Percentiles rank a stretch among this genome's conserved stretches.
phyloP scores from a whole-genome alignment of 2,797 vertebrate species.

The Spinus pinus region DNA sequence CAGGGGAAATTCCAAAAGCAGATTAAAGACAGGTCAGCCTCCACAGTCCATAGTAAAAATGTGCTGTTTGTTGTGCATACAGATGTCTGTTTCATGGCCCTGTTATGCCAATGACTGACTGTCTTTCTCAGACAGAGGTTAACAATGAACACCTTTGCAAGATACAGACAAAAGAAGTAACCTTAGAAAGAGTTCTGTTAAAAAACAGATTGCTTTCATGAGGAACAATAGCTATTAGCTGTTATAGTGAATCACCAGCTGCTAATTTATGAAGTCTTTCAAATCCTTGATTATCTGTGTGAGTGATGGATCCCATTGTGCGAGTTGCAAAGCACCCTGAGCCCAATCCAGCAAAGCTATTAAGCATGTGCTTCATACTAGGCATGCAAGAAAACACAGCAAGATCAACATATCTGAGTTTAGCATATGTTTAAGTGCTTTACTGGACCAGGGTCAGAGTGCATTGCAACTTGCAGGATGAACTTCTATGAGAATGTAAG shows the following conservation, averaged over 20 bases:
- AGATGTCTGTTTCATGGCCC: not conserved
- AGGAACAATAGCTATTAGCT: not conserved
- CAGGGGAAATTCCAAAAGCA: not conserved
- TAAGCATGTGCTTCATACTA: constrained; percentile 53
- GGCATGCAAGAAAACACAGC: not conserved
- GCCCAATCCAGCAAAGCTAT: not conserved
- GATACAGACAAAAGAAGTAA: not conserved
- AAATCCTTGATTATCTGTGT: not conserved
- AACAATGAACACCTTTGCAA: not conserved
- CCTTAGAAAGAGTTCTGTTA: not conserved
- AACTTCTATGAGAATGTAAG: not conserved
- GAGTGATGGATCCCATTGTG: not conserved
- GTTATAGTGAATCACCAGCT: not conserved
- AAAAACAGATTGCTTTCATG: not conserved
- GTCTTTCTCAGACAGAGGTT: not conserved
- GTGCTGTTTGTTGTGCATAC: not conserved
- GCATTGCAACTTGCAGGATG: not conserved
- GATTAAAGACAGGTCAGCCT: not conserved
- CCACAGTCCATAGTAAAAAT: not conserved
- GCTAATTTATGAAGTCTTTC: not conserved
- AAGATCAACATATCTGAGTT: not conserved
- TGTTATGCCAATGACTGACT: not conserved
- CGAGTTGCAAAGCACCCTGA: constrained; percentile 11
- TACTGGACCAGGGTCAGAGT: not conserved
- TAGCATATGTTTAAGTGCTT: constrained; percentile 33